Conservation (phyloP, 2,113 vertebrate genomes). For the Phrynosoma blainvillii region DNA sequence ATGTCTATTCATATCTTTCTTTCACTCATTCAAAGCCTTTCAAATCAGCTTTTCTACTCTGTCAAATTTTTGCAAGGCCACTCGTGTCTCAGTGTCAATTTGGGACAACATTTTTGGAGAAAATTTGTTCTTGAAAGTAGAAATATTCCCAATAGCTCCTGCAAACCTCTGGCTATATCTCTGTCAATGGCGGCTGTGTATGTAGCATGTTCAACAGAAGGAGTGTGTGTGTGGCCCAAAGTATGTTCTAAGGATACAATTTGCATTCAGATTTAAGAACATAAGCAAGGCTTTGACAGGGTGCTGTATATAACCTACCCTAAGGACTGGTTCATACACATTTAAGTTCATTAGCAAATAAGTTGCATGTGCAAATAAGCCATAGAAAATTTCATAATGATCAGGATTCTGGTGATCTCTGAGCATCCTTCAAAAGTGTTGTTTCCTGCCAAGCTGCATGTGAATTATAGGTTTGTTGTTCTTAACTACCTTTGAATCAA, state of each 20-base stretch:
- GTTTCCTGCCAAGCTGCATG: neutral
- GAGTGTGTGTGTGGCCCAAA: too few species aligned
- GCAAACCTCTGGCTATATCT: neutral
- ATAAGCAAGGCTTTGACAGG: neutral
- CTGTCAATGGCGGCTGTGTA: neutral
- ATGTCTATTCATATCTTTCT: constrained; percentile 37
- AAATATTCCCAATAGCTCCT: neutral
- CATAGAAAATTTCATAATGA: neutral
- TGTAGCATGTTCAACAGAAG: neutral
- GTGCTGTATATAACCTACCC: too few species aligned
- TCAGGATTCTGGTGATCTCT: neutral
- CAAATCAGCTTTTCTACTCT: constrained; percentile 20
- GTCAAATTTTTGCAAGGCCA: constrained; percentile 35
- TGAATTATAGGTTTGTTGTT: too few species aligned
- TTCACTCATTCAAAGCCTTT: constrained; percentile 28
- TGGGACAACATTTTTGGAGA: constrained; percentile 66
- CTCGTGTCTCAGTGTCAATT: constrained; percentile 29
- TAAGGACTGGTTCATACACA: too few species aligned
- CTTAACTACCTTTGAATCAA: too few species aligned
- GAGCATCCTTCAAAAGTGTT: neutral
- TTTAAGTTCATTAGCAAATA: too few species aligned
- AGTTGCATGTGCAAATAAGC: too few species aligned
- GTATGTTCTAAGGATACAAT: too few species aligned
- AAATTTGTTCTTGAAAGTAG: neutral
- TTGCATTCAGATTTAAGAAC: neutral